Evolutionary conservation across 2,113 vertebrate genomes (phyloP).

Genomic region (Okapia johnstoni): DNA sequence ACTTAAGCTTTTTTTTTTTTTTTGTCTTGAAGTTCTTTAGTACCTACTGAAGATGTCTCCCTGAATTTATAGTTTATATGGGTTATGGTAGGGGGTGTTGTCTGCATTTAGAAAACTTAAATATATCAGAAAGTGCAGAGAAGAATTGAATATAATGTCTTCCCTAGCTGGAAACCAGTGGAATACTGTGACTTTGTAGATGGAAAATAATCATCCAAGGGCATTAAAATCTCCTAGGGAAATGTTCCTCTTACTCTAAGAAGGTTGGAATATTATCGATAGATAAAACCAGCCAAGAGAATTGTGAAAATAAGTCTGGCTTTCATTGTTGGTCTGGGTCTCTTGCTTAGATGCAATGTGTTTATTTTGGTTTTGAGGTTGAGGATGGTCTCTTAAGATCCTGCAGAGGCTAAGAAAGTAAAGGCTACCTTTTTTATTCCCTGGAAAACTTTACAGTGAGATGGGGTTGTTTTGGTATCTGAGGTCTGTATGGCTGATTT

Average conservation of each 20-base stretch:
- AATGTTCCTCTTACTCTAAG: neutral
- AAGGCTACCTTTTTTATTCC: neutral
- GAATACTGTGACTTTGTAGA: neutral
- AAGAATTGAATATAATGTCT: neutral
- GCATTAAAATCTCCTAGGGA: neutral
- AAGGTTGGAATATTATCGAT: accelerated
- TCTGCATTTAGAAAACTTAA: neutral
- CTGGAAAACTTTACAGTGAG: neutral
- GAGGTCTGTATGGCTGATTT: neutral
- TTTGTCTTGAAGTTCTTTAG: neutral
- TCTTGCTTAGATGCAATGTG: neutral
- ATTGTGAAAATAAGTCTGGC: neutral
- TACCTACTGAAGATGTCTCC: neutral
- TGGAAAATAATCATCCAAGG: neutral
- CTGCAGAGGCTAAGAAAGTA: no score
- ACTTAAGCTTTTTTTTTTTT: neutral
- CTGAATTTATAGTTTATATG: neutral
- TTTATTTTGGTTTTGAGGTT: neutral
- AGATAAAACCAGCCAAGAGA: neutral
- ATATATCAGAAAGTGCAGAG: neutral
- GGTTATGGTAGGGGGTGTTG: no score
- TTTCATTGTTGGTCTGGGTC: neutral
- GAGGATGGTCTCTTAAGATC: neutral
- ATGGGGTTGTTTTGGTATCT: neutral
- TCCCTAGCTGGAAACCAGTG: neutral